Conservation (phyloP, 2,113 vertebrate genomes). For the Ochotona curzoniae region DNA sequence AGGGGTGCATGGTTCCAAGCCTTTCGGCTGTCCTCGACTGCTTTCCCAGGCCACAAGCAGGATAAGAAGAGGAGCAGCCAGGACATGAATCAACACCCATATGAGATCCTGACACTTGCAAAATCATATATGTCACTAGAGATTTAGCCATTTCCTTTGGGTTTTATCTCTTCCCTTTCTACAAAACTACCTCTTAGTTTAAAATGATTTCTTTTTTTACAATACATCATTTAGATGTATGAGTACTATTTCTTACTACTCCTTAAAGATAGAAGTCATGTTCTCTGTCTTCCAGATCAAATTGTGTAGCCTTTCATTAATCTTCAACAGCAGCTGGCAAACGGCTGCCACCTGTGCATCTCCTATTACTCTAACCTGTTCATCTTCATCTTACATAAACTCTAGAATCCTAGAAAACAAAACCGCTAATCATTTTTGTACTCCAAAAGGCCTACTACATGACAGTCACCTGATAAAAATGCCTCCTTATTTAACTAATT, state of each 20-base stretch:
- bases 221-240: not conserved
- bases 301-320: too few species aligned
- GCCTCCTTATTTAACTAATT: slow-evolving; percentile 40
- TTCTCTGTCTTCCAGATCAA: not conserved
- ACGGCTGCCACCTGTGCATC: not conserved
- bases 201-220: not conserved
- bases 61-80: too few species aligned
- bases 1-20: too few species aligned
- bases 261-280: not conserved
- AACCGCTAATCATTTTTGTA: not conserved
- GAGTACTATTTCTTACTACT: not conserved
- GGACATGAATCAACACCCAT: too few species aligned
- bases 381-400: not conserved
- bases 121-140: not conserved
- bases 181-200: not conserved
- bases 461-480: slow-evolving; percentile 20
- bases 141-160: slow-evolving; percentile 14
- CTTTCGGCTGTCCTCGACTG: too few species aligned
- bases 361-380: not conserved
- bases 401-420: not conserved
- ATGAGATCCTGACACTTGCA: not conserved
- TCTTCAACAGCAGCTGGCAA: not conserved
- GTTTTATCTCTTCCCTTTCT: not conserved
- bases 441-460: not conserved
- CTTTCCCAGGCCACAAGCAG: too few species aligned